Evolutionary conservation across 2,797 vertebrate genomes (phyloP).

Genomic region (Falco columbarius): DNA sequence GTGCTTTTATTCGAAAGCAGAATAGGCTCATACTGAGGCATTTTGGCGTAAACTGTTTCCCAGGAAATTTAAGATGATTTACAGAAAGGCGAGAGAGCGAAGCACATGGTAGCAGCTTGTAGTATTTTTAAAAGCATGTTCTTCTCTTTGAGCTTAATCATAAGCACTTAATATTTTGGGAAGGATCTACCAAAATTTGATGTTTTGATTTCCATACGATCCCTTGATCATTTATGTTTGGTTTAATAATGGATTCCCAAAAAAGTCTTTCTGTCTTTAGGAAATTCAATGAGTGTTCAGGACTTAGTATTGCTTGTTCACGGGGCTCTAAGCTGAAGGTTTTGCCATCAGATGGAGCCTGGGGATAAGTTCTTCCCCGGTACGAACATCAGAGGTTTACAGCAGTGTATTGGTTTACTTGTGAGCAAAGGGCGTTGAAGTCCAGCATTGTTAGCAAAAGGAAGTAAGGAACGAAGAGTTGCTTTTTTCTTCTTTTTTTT

Average conservation of each 20-base stretch:
- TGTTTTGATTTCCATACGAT: background rate
- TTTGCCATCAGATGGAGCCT: background rate
- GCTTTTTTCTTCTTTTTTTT: background rate
- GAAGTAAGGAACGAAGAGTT: background rate
- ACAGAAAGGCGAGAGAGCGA: background rate
- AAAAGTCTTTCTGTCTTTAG: background rate
- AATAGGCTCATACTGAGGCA: background rate
- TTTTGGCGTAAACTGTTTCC: background rate
- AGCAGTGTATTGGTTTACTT: constrained; percentile 3
- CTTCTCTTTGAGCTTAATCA: background rate
- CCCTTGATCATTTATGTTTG: background rate
- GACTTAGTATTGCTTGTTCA: background rate
- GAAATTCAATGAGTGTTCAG: background rate
- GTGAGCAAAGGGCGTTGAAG: background rate
- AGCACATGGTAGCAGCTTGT: background rate
- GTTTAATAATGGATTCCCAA: background rate
- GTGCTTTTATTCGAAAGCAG: background rate
- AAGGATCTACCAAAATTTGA: background rate
- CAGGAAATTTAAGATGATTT: background rate
- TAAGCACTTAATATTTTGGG: background rate
- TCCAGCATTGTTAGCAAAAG: background rate
- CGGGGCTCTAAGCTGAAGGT: background rate
- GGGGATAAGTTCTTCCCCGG: background rate
- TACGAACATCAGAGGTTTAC: constrained; percentile 6
- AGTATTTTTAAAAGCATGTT: background rate